Percentiles rank a stretch among this genome's conserved stretches.
phyloP scores from a whole-genome alignment of 2,888 invertebrate genomes.

The Phyllotreta striolata region DNA sequence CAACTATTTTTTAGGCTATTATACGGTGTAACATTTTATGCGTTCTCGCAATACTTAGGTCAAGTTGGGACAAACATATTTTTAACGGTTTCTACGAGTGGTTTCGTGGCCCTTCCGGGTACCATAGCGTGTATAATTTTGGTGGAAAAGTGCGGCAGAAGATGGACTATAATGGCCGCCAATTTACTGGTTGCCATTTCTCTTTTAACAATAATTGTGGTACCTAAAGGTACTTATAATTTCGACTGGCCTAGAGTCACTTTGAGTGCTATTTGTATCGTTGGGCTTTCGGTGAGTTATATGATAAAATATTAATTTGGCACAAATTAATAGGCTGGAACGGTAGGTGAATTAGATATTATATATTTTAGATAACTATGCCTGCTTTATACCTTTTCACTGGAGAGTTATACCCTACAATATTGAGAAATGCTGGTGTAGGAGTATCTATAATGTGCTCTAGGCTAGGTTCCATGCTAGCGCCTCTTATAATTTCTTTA shows the following conservation, averaged over 20 bases:
- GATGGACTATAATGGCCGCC: slow-evolving; percentile 62
- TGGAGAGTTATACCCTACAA: slow-evolving; percentile 81
- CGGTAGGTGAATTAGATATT: not conserved
- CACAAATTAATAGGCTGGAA: not conserved
- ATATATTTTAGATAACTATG: slow-evolving; percentile 62
- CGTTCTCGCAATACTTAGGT: slow-evolving; percentile 69
- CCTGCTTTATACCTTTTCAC: slow-evolving; percentile 76
- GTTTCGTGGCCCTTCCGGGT: slow-evolving; percentile 66
- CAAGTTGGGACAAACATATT: slow-evolving; percentile 66
- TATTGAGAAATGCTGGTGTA: slow-evolving; percentile 78
- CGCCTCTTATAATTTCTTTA: slow-evolving; percentile 55
- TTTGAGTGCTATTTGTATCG: slow-evolving; percentile 70
- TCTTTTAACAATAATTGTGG: slow-evolving; percentile 63
- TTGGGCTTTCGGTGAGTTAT: slow-evolving; percentile 69
- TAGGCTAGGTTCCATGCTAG: slow-evolving; percentile 77
- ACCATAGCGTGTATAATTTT: slow-evolving; percentile 64
- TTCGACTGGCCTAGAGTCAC: slow-evolving; percentile 67
- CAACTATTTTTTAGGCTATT: slow-evolving; percentile 63
- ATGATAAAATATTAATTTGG: not conserved
- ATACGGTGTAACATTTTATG: slow-evolving; percentile 67
- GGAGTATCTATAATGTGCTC: slow-evolving; percentile 79
- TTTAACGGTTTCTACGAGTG: slow-evolving; percentile 64
- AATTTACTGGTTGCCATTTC: slow-evolving; percentile 63
- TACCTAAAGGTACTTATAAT: slow-evolving; percentile 60
- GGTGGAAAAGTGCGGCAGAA: slow-evolving; percentile 64